Conservation (phyloP, 1,140 invertebrate species). For the Drosophila funebris region DNA sequence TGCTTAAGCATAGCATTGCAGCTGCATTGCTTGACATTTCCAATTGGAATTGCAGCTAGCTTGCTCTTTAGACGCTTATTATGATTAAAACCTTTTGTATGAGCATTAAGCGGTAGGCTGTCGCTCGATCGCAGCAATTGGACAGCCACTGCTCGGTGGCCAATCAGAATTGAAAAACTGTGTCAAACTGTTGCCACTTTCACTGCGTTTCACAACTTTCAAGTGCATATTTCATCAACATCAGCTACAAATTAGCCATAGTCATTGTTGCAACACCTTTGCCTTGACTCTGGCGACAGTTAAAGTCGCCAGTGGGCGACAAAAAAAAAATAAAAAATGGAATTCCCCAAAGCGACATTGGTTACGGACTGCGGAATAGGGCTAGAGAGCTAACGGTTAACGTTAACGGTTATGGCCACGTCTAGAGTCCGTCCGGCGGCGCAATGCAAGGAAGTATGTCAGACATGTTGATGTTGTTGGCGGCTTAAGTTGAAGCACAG, state of each 20-base stretch:
- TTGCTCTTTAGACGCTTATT: neutral
- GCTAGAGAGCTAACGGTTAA: neutral
- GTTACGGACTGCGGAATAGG: neutral
- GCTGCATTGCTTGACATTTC: neutral
- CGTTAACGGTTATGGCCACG: neutral
- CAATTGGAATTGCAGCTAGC: conserved; percentile 2
- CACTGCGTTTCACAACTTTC: conserved; percentile 12
- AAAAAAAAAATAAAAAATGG: neutral
- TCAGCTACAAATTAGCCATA: conserved; percentile 11
- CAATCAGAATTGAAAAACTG: too few relatives aligned
- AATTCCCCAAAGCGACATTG: conserved; percentile 1
- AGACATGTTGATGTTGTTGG: conserved; percentile 42
- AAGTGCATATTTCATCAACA: conserved; percentile 5
- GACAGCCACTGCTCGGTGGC: too few relatives aligned
- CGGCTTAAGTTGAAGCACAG: conserved; percentile 4
- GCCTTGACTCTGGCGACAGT: too few relatives aligned
- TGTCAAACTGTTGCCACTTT: neutral
- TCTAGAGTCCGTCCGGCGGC: neutral
- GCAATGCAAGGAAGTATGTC: conserved; percentile 53
- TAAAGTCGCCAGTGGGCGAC: neutral
- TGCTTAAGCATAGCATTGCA: neutral
- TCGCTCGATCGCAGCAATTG: too few relatives aligned
- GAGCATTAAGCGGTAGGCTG: too few relatives aligned
- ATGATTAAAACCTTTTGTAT: too few relatives aligned
- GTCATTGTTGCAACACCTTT: neutral